Percentiles rank a stretch among this genome's conserved stretches.
phyloP scores from a whole-genome alignment of 2,888 invertebrate species.

The Tiliacea aurago region DNA sequence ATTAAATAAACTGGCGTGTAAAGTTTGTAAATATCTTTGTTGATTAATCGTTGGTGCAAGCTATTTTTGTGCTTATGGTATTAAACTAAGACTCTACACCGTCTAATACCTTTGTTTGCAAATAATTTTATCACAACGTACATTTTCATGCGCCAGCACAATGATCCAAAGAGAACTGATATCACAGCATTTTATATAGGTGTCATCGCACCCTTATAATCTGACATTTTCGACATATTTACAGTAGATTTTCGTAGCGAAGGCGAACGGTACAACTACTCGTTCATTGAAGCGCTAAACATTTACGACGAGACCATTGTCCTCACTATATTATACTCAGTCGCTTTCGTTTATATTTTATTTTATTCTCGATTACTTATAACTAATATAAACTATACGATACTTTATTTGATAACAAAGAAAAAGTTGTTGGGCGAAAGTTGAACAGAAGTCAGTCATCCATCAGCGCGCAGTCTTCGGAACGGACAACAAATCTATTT shows the following conservation, averaged over 20 bases:
- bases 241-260: conserved; percentile 70
- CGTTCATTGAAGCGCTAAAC: conserved; percentile 67
- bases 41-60: conserved; percentile 53
- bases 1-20: conserved; percentile 50
- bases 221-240: conserved; percentile 74
- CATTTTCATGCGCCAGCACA: conserved; percentile 66
- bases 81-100: conserved; percentile 31
- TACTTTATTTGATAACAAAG: conserved; percentile 69
- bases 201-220: conserved; percentile 78
- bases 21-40: conserved; percentile 50
- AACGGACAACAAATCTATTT: conserved; percentile 87
- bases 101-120: conserved; percentile 45
- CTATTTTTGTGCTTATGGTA: conserved; percentile 49
- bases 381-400: conserved; percentile 79
- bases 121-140: conserved; percentile 59
- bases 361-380: conserved; percentile 71
- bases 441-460: conserved; percentile 85
- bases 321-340: conserved; percentile 80
- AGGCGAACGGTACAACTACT: conserved; percentile 68
- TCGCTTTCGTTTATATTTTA: conserved; percentile 81
- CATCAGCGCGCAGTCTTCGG: conserved; percentile 84
- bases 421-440: conserved; percentile 76
- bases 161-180: conserved; percentile 85
- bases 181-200: conserved; percentile 89
- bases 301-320: conserved; percentile 63